phyloP scores from a whole-genome alignment of 2,113 vertebrate genomes.

The Phalacrocorax pelagicus region DNA sequence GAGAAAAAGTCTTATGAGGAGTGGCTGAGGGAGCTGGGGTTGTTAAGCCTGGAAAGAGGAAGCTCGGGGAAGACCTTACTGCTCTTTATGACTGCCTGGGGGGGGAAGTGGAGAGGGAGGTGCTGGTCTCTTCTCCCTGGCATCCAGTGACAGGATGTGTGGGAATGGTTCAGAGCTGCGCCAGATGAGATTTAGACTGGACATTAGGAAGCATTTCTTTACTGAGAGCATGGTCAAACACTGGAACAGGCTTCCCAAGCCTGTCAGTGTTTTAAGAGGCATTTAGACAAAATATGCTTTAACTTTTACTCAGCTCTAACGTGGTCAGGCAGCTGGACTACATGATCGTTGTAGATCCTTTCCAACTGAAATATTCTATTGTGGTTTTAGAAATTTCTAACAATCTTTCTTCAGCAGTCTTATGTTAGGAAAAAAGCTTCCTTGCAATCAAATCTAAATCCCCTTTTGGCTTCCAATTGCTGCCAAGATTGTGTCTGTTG shows the following conservation, averaged over 20 bases:
- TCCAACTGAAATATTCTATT: background rate
- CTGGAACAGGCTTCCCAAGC: background rate
- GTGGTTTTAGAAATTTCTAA: background rate
- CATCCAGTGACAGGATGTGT: rapidly evolving
- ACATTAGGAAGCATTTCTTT: background rate
- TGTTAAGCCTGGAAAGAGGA: background rate
- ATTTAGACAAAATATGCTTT: background rate
- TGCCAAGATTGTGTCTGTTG: background rate
- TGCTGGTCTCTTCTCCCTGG: background rate
- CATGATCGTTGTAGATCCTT: background rate
- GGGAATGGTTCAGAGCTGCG: background rate
- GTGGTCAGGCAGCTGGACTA: background rate
- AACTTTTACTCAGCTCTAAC: background rate
- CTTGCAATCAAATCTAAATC: background rate
- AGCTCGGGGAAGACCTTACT: background rate
- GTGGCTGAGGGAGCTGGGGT: background rate
- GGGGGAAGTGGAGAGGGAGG: background rate
- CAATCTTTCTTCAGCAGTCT: background rate
- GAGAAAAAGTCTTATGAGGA: background rate
- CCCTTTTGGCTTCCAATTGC: too few species aligned
- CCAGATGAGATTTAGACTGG: background rate
- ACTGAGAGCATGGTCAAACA: background rate
- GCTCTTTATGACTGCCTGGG: background rate
- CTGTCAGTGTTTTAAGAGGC: background rate
- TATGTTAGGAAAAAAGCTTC: background rate